Conservation (phyloP, 2,888 invertebrate species). For the Axea sp. region DNA sequence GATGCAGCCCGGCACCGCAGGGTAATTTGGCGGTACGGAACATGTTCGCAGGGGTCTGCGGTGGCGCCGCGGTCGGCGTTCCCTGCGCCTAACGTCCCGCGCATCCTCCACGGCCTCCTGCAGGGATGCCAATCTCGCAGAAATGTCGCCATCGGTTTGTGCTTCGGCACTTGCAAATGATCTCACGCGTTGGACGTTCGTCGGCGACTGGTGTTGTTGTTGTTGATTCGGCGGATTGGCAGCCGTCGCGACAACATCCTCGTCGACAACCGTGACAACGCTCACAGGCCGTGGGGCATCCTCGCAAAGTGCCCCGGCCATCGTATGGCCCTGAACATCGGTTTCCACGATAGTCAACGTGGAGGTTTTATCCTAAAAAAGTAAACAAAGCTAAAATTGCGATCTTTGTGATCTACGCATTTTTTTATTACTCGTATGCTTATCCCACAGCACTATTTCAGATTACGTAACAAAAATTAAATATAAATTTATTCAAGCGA, state of each 20-base stretch:
- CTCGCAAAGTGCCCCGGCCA: conserved; percentile 78
- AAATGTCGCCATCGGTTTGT: conserved; percentile 71
- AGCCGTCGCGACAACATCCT: conserved; percentile 61
- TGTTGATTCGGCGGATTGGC: conserved; percentile 24
- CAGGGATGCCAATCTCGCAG: conserved; percentile 45
- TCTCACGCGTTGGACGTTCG: conserved; percentile 60
- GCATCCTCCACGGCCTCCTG: conserved; percentile 68
- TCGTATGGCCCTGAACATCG: conserved; percentile 74
- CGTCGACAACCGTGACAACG: conserved; percentile 75
- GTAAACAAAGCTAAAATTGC: too few relatives aligned
- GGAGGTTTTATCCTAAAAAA: too few relatives aligned
- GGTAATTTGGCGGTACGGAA: conserved; percentile 75
- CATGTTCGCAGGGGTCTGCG: conserved; percentile 74
- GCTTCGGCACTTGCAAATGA: conserved; percentile 78
- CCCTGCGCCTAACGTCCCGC: conserved; percentile 74
- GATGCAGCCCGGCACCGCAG: conserved; percentile 67
- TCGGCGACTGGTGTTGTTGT: conserved; percentile 45
- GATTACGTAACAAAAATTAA: too few relatives aligned
- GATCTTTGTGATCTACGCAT: too few relatives aligned
- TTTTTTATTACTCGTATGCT: too few relatives aligned
- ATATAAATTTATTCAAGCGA: too few relatives aligned
- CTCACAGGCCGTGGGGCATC: conserved; percentile 78
- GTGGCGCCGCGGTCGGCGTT: conserved; percentile 74
- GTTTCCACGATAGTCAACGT: conserved; percentile 67
- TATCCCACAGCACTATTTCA: too few relatives aligned